Base-by-base conservation (phyloP, 1,140 invertebrate species). In the Brachystomella parvula region DNA sequence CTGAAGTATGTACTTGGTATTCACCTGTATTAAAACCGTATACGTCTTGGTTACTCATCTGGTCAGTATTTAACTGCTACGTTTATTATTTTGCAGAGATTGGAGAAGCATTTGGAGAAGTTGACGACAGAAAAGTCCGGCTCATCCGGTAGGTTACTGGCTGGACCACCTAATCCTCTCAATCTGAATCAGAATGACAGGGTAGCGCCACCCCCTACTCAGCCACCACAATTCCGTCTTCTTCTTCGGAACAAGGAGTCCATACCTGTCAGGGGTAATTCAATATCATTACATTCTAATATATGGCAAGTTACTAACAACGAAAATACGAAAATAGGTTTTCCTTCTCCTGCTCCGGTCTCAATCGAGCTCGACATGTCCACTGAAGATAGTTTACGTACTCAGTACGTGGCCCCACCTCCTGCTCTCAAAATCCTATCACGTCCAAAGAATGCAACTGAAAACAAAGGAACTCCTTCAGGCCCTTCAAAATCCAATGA, bases 361-460 rank as follows among this genome's bases (percentile, higher is more conserved):
- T 28, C 15, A 33, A 30, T 57, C 2, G 29, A 47, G 68, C 74
- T 60, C 69, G 76, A 68, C 63, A 75, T 53, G 64, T 76, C 61
- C 67, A 65, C 60, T 61, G 77, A 77, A 63, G 77, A 76, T 58
- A 78, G 67, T 74, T 76, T 74, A 64, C 74, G 76, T 72, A 79
- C 84, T 44, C 83, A 82, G 67, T 83, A 84, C 71, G 81, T 82
- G 67, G 82, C 85, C 72, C 85, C 85, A 66, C 86, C 85, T 76
- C 87, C 88, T 67, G 85, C 87, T 65, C 89, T 92, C 28, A 89
- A 89, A 77, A 92, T 92, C 68, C 78, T 92, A 53, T 89, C 90
- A 74, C 80, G 89, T 72, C 89, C 89, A 29, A 65, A 79, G 73
- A 77, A 80, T 59, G 47, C 39, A 24, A 19, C 9, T 49, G 21